Evolutionary conservation across 2,888 invertebrate species (phyloP).

Genomic region (Villa cingulata): DNA sequence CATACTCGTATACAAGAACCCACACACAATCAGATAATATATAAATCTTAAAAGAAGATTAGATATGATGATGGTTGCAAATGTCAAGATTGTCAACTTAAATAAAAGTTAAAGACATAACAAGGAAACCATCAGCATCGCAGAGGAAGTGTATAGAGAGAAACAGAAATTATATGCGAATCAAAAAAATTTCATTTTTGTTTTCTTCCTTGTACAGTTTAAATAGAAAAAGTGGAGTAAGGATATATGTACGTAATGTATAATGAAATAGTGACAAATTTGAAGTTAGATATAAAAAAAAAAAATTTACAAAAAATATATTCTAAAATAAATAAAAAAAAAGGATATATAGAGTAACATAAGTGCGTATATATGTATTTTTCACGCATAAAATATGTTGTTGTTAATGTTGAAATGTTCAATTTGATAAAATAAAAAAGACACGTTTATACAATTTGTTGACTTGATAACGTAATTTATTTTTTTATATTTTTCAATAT

Average conservation of each 20-base stretch:
- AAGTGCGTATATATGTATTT: no score
- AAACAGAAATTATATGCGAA: not conserved
- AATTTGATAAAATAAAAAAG: slow-evolving; percentile 13
- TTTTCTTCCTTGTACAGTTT: no score
- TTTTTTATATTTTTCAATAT: not conserved
- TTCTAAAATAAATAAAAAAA: no score
- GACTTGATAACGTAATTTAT: slow-evolving; percentile 7
- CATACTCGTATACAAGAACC: no score
- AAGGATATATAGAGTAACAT: no score
- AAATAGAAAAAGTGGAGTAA: no score
- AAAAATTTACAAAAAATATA: not conserved
- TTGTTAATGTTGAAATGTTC: slow-evolving; percentile 1
- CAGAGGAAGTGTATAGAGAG: not conserved
- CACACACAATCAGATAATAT: no score
- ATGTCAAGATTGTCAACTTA: not conserved
- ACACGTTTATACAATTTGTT: slow-evolving; percentile 22
- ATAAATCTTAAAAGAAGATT: no score
- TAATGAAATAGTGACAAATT: not conserved
- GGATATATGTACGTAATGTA: no score
- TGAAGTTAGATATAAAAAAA: not conserved
- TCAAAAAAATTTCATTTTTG: no score
- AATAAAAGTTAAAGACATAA: not conserved
- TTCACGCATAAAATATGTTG: no score
- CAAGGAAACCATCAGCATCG: not conserved
- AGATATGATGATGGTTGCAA: not conserved